A percentile compares a stretch with the other conserved stretches of the same genome.
Evolutionary conservation across 92 coral and sea anemone species (phyloP).

Genomic region (Porites lobata): DNA sequence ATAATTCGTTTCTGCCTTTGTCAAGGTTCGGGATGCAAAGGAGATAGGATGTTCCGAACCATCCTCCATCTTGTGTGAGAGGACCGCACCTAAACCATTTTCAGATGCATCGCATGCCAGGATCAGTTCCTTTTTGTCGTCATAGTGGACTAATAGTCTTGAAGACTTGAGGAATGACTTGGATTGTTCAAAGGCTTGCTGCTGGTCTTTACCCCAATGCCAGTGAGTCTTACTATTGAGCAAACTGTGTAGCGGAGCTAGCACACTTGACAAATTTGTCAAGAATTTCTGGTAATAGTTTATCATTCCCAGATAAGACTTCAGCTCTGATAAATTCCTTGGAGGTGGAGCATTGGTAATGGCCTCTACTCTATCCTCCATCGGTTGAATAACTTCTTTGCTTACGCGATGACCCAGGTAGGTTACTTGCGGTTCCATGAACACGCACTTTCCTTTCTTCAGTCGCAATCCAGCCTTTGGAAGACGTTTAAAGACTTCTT

Average conservation of each 20-base stretch:
- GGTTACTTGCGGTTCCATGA: conserved; percentile 31
- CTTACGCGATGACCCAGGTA: conserved; percentile 38
- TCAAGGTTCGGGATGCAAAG: too few species aligned
- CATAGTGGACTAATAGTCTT: conserved; percentile 27
- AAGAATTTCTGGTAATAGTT: conserved; percentile 52
- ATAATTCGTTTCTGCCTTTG: too few species aligned
- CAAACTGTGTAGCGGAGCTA: conserved; percentile 46
- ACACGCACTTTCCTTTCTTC: conserved; percentile 19
- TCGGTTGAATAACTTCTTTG: conserved; percentile 22
- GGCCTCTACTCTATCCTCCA: conserved; percentile 51
- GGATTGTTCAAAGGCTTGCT: conserved; percentile 37
- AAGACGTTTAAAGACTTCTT: too few species aligned
- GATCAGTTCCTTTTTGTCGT: conserved; percentile 2
- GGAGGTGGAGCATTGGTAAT: conserved; percentile 67
- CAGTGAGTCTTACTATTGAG: conserved; percentile 17
- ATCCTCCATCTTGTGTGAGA: too few species aligned
- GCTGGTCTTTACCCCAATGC: conserved; percentile 41
- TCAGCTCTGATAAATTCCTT: conserved; percentile 58
- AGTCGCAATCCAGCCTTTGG: too few species aligned
- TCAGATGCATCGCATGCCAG: conserved; percentile 21
- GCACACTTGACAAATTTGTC: conserved; percentile 41
- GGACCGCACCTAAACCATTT: conserved; percentile 36
- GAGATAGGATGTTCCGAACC: too few species aligned
- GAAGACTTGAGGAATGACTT: conserved; percentile 28
- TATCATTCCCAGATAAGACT: conserved; percentile 56